Base-by-base conservation (phyloP, 35 echinoderm and acorn worm genomes). In the Holothuria glaberrima region DNA sequence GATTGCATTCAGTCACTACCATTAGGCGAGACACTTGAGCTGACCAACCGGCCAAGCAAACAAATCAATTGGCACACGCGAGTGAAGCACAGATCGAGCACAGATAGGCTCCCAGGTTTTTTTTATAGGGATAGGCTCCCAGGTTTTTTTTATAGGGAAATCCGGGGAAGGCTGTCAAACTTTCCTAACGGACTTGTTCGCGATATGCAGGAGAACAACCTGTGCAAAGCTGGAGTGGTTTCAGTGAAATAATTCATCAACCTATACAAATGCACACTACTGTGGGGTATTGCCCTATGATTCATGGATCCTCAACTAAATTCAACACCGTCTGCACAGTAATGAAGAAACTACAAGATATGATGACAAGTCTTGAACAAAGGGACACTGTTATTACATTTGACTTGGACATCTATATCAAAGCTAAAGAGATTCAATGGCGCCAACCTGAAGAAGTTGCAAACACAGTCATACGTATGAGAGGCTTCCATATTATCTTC, bases 281-380 rank as follows among this genome's bases (percentile, higher is more conserved):
- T 33, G 28, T n/a, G 21, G 87, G 68, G 1, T 89, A 89, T 30
- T 89, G 68, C 19, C 87, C 87, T 12, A 75, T 89, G 87, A 75
- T 89, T 22, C 4, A 75, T 75, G 87, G 87, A 72, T 75, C 87
- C 4, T 30, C 68, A 89, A 89, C 68, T 30, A 26, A 88, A 71
- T 88, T 17, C 86, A 88, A 34, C 33, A 71, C 65, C 1, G 69
- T 89, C 24, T 89, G 75, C 68, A 89, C 67, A 57, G 69, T 75
- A 19, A 89, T 58, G 80, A 61, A 83, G 25, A 83, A 59, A 29
- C 25, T 87, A 19, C 52, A 83, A 30, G 80, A n/a, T n/a, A n/a
- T n/a, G n/a, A n/a, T n/a, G n/a, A n/a, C n/a, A n/a, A n/a, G n/a
- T n/a, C n/a, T n/a, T n/a, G n/a, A n/a, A 25, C 31, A 90, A 50